A percentile compares a stretch with the other conserved stretches of the same genome.
These are phyloP conservation scores for Linepithema humile DNA, from an alignment of 1,140 invertebrate species.

Conservation along the genomic window DNA sequence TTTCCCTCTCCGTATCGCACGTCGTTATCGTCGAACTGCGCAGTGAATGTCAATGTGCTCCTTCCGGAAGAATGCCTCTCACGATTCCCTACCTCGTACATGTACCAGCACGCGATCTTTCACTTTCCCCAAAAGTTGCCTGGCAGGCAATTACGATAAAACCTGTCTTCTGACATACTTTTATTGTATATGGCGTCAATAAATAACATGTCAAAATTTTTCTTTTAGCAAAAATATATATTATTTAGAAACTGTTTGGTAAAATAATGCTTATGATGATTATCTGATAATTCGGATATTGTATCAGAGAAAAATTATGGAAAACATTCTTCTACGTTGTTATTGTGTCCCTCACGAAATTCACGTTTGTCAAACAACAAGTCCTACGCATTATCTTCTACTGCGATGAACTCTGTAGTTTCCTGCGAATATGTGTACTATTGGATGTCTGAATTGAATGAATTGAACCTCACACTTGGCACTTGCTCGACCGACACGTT, in stretches of 20 bases:
- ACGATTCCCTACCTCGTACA: not conserved
- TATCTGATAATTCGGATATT: not conserved
- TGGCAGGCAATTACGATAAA: not conserved
- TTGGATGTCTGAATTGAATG: not conserved
- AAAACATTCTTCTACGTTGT: not conserved
- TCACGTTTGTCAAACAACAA: not conserved
- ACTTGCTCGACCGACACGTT: constrained; percentile 22
- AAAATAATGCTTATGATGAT: not conserved
- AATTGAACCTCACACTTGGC: not conserved
- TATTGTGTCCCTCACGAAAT: not conserved
- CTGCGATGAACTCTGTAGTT: not conserved
- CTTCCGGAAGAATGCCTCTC: not conserved
- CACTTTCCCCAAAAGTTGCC: constrained; percentile 44
- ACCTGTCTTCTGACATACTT: constrained; percentile 29
- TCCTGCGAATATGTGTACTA: not conserved
- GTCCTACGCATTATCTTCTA: not conserved
- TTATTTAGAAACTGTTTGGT: too few relatives aligned
- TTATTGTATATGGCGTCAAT: not conserved
- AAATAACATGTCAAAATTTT: not conserved
- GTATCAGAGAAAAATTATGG: not conserved
- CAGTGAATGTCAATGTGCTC: constrained; percentile 26
- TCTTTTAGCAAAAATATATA: not conserved
- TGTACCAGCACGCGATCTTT: constrained; percentile 31
- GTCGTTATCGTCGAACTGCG: not conserved
- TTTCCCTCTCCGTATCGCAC: constrained; percentile 33